Percentiles rank a stretch among this genome's conserved stretches.
phyloP scores from a whole-genome alignment of 2,113 vertebrate species.

The Alaudala cheleensis region DNA sequence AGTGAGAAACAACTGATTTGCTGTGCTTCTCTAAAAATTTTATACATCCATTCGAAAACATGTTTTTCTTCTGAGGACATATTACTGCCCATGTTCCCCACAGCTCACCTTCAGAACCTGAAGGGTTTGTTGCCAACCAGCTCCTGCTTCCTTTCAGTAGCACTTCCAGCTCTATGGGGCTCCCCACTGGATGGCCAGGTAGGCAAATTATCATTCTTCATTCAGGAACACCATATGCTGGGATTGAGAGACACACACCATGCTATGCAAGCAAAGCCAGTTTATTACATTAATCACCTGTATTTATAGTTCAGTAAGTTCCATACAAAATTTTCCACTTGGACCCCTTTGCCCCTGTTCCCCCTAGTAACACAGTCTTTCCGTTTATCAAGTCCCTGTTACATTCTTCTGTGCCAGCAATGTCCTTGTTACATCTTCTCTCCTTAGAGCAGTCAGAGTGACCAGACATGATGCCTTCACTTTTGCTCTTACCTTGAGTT shows the following conservation, averaged over 20 bases:
- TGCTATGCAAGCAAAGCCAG: not conserved
- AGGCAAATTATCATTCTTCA: too few relatives aligned
- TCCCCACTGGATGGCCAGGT: too few relatives aligned
- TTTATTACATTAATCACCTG: not conserved
- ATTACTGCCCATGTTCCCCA: too few relatives aligned
- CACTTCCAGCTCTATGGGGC: too few relatives aligned
- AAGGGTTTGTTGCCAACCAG: too few relatives aligned
- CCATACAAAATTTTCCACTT: not conserved
- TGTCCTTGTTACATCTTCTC: not conserved
- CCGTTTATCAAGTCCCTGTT: not conserved
- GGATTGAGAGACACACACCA: not conserved
- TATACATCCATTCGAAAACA: too few relatives aligned
- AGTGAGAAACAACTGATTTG: not conserved
- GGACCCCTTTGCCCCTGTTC: not conserved
- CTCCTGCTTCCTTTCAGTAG: too few relatives aligned
- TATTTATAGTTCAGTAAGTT: not conserved
- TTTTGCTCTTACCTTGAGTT: not conserved
- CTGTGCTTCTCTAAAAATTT: too few relatives aligned
- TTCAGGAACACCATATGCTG: not conserved
- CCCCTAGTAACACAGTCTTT: not conserved
- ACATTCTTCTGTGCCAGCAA: not conserved
- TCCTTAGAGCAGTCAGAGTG: not conserved
- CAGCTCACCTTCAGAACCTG: too few relatives aligned
- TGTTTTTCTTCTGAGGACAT: too few relatives aligned
- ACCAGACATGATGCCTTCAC: not conserved